Conservation (phyloP, 2,113 vertebrate genomes). For the Campylomormyrus numenius region DNA sequence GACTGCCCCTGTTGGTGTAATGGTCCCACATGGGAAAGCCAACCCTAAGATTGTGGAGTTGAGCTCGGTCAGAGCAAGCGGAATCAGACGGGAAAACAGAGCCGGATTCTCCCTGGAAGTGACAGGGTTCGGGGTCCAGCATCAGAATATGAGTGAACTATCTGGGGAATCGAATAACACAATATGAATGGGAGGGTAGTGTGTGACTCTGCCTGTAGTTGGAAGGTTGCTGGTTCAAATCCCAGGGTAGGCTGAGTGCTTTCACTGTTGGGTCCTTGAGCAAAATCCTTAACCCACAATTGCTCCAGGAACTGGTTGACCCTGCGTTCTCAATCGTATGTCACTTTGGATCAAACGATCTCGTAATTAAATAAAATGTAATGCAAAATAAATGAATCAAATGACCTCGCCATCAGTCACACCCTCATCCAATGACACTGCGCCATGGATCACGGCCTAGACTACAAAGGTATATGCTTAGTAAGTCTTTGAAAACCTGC, state of each 20-base stretch:
- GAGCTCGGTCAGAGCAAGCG: neutral
- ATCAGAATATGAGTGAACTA: neutral
- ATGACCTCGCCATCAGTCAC: neutral
- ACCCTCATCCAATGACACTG: conserved; percentile 58
- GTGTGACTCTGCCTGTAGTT: neutral
- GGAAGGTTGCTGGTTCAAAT: neutral
- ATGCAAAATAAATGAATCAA: neutral
- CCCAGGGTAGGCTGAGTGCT: conserved; percentile 49
- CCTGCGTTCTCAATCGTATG: neutral
- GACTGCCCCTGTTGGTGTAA: neutral
- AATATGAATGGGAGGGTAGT: neutral
- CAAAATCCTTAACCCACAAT: neutral
- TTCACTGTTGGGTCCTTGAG: neutral
- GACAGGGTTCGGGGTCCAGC: neutral
- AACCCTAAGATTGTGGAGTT: neutral
- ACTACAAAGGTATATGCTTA: conserved; percentile 77
- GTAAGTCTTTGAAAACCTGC: conserved; percentile 72
- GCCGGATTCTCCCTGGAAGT: neutral
- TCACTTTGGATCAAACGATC: neutral
- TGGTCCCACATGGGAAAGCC: neutral
- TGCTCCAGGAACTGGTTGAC: conserved; percentile 33
- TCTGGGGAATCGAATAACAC: neutral
- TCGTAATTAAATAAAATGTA: neutral
- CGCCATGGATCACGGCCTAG: conserved; percentile 81
- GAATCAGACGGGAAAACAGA: neutral